phyloP scores from a whole-genome alignment of 1,140 invertebrate species.

The Calliphora vicina region DNA sequence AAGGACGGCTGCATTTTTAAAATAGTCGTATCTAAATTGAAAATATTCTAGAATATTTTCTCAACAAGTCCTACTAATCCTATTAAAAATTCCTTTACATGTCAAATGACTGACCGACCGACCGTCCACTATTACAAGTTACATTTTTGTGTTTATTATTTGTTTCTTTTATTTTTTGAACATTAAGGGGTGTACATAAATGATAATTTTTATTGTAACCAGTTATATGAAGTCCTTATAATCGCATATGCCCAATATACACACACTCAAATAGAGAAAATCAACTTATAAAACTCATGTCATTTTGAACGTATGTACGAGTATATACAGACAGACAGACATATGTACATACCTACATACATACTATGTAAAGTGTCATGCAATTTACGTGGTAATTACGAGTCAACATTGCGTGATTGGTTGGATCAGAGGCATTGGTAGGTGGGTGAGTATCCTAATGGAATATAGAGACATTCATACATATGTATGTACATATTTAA shows the following conservation, averaged over 20 bases:
- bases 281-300: background rate
- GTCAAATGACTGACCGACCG: background rate
- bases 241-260: background rate
- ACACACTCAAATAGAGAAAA: background rate
- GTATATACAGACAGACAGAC: too few species aligned
- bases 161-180: background rate
- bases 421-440: constrained; percentile 53
- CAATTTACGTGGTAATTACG: constrained; percentile 36
- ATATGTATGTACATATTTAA: too few species aligned
- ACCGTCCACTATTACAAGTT: background rate
- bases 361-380: constrained; percentile 31
- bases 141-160: background rate
- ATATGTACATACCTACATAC: too few species aligned
- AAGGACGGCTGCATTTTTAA: too few species aligned
- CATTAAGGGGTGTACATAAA: constrained; percentile 11
- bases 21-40: too few species aligned
- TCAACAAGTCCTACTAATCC: background rate
- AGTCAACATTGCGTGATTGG: constrained; percentile 64
- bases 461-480: background rate
- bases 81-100: constrained; percentile 23
- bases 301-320: constrained; percentile 6
- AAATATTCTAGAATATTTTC: too few species aligned
- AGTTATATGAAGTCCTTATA: constrained; percentile 39
- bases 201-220: constrained; percentile 35
- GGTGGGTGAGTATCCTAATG: background rate